Evolutionary conservation across 2,888 invertebrate species (phyloP), one percentile per base, ranked within the genome.

Genomic region (Bimastos eiseni): DNA sequence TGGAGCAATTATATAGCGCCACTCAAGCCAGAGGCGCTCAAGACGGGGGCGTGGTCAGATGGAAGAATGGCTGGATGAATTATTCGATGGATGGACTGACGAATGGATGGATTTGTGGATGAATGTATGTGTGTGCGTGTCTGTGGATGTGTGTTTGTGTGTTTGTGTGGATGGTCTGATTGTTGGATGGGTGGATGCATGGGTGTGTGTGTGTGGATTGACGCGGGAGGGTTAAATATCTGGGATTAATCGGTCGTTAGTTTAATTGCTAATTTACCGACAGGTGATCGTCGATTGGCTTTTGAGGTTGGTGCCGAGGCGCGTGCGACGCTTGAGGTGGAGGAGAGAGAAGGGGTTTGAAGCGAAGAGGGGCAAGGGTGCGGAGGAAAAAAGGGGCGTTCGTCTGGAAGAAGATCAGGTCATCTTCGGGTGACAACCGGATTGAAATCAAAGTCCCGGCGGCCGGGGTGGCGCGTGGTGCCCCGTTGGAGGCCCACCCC

Each of bases 351-450:
- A 70, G 70, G 70, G 30, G n/a, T 30, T 5, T 30, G 70, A n/a
- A 70, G 30, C 8, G n/a, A 70, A 70, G 11, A 13, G 70, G 70
- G 70, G 70, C n/a, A 30, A 70, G 70, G 70, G 37, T 24, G 36
- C 30, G 17, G 37, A 86, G 86, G 37, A 86, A 86, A 86, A 86
- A 34, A 24, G 86, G 86, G 86, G 86, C 86, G 86, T 86, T 86
- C 86, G 36, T 86, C 86, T 37, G 86, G 86, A 86, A 86, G 34
- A 33, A 86, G 36, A 86, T 36, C 86, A 37, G 86, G 86, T 86
- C 86, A 36, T 86, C 86, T 34, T 24, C 70, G 70, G 70, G 70
- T n/a, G 86, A 36, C 86, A 36, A 86, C 37, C 34, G 86, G 86
- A 37, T 86, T 86, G 37, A 37, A 86, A 37, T 86, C 86, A 37